Percentiles rank a stretch among this genome's conserved stretches.
Conservation (phyloP, 2,888 invertebrate species). For the Agriopis marginaria region DNA sequence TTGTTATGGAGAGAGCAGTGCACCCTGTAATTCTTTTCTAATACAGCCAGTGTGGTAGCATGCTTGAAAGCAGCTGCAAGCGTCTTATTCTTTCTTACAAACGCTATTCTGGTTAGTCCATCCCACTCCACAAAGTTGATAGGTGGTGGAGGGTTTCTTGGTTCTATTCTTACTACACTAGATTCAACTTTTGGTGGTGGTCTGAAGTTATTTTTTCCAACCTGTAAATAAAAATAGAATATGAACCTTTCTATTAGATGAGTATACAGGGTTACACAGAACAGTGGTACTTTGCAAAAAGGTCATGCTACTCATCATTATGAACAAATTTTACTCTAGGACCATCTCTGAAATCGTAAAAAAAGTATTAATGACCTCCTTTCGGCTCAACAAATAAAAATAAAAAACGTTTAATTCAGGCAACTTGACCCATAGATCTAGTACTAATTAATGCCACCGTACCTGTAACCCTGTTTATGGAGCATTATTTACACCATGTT, state of each 20-base stretch:
- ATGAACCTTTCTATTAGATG: neutral
- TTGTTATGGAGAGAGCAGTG: slow-evolving; percentile 95
- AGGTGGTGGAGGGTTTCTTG: slow-evolving; percentile 98
- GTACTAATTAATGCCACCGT: no score
- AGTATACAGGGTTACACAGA: neutral
- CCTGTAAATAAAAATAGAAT: slow-evolving; percentile 77
- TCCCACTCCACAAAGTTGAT: slow-evolving; percentile 99
- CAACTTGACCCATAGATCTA: no score
- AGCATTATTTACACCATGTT: no score
- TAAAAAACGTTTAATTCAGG: no score
- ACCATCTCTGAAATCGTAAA: no score
- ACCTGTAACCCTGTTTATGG: no score
- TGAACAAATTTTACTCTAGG: no score
- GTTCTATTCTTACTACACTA: slow-evolving; percentile 98
- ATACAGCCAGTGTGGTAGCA: slow-evolving; percentile 91
- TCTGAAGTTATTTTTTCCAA: slow-evolving; percentile 98
- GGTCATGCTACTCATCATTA: no score
- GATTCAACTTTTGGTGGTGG: slow-evolving; percentile 99
- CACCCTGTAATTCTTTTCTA: slow-evolving; percentile 96
- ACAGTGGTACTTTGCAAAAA: neutral
- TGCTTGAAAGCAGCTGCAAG: slow-evolving; percentile 96
- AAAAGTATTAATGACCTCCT: no score
- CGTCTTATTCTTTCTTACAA: slow-evolving; percentile 98
- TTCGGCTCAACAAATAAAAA: no score
- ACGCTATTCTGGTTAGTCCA: slow-evolving; percentile 97